phyloP scores from a whole-genome alignment of 2,888 invertebrate species.

The Callosobruchus maculatus region DNA sequence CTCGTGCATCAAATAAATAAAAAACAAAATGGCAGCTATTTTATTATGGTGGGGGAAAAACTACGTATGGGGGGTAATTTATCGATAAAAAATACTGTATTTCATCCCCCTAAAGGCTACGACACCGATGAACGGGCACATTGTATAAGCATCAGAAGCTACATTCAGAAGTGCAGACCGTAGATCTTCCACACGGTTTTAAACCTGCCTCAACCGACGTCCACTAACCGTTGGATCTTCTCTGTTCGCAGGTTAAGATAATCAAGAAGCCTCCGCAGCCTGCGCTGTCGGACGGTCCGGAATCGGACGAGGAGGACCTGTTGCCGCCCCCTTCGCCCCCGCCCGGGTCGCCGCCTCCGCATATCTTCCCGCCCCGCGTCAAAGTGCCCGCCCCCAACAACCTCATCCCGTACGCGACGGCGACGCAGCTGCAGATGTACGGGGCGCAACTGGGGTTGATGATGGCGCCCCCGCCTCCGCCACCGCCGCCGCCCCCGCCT shows the following conservation, averaged over 20 bases:
- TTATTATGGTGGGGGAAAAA: too few species aligned
- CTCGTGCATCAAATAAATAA: too few species aligned
- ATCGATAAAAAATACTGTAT: too few species aligned
- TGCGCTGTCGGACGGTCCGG: conserved; percentile 22
- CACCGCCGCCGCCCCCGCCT: conserved; percentile 13
- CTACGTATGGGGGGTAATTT: too few species aligned
- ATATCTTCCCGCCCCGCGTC: conserved; percentile 51
- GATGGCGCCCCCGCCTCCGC: conserved; percentile 21
- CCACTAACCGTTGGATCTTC: neutral
- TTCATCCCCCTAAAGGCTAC: too few species aligned
- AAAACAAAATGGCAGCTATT: too few species aligned
- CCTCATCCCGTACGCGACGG: neutral
- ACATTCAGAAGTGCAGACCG: too few species aligned
- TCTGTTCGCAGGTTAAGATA: conserved; percentile 26
- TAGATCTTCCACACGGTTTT: too few species aligned
- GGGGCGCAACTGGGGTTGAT: conserved; percentile 14
- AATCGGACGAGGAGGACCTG: conserved; percentile 51
- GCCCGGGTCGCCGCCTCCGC: conserved; percentile 58
- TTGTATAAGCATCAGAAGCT: too few species aligned
- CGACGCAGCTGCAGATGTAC: conserved; percentile 1
- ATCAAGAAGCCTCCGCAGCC: conserved; percentile 21
- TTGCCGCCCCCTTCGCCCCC: conserved; percentile 60
- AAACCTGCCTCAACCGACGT: neutral
- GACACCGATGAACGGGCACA: too few species aligned
- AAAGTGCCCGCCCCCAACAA: conserved; percentile 25